A percentile compares a stretch with the other conserved stretches of the same genome.
These are phyloP conservation scores for Elaeidobius kamerunicus DNA, from an alignment of 2,888 invertebrate genomes.

Conservation along the genomic window DNA sequence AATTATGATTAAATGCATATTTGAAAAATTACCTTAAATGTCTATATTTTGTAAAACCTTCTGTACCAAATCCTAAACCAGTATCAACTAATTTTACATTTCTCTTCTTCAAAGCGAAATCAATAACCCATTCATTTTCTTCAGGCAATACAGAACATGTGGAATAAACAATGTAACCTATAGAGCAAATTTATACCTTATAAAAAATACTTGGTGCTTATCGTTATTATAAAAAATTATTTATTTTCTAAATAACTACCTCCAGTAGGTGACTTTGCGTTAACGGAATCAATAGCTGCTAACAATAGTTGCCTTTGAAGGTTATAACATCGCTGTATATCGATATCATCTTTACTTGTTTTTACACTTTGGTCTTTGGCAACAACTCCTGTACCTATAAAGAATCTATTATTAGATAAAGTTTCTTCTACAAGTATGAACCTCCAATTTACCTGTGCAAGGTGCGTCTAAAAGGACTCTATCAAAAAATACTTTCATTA, in stretches of 20 bases:
- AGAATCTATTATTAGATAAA: neutral
- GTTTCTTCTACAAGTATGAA: neutral
- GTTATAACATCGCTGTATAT: slow-evolving; percentile 88
- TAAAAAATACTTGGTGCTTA: no score
- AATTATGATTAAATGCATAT: no score
- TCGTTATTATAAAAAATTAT: no score
- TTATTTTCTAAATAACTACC: slow-evolving; percentile 8
- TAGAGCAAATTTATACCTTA: neutral
- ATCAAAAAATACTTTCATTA: slow-evolving; percentile 83
- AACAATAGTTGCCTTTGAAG: slow-evolving; percentile 89
- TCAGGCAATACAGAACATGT: slow-evolving; percentile 98
- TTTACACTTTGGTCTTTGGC: slow-evolving; percentile 98
- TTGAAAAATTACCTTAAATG: slow-evolving; percentile 56
- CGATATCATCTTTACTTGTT: slow-evolving; percentile 83
- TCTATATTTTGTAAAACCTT: slow-evolving; percentile 88
- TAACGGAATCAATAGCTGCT: slow-evolving; percentile 95
- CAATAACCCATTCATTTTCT: slow-evolving; percentile 97
- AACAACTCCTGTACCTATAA: slow-evolving; percentile 88
- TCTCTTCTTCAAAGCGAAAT: slow-evolving; percentile 90
- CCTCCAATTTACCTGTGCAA: slow-evolving; percentile 70
- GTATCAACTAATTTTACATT: slow-evolving; percentile 92
- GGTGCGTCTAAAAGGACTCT: slow-evolving; percentile 96
- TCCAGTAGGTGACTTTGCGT: slow-evolving; percentile 87
- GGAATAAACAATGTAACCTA: slow-evolving; percentile 93
- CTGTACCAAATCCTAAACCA: slow-evolving; percentile 91